Percentiles rank a stretch among this genome's conserved stretches.
Evolutionary conservation across 2,797 vertebrate species (phyloP).

Genomic region (Bovichtus variegatus): DNA sequence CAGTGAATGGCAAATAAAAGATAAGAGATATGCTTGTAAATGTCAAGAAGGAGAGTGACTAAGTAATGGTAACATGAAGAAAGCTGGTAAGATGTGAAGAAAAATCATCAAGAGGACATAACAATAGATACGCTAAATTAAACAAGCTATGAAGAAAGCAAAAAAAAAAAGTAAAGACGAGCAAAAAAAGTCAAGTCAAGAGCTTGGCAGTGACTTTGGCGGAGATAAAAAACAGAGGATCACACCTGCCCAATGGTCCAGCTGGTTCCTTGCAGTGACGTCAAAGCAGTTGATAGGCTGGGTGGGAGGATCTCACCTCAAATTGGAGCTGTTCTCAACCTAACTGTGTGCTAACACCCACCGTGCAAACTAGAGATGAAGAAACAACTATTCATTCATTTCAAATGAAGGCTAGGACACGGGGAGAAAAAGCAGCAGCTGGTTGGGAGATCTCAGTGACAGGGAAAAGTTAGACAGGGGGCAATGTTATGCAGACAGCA

Average conservation of each 20-base stretch:
- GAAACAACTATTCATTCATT: background rate
- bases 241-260: conserved; percentile 58
- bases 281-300: conserved; percentile 32
- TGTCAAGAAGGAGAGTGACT: conserved; percentile 36
- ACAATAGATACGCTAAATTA: conserved; percentile 35
- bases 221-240: conserved; percentile 41
- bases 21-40: conserved; percentile 50
- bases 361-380: background rate
- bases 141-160: background rate
- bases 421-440: background rate
- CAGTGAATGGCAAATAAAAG: conserved; percentile 48
- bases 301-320: conserved; percentile 24
- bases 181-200: background rate
- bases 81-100: conserved; percentile 19
- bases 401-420: background rate
- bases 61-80: conserved; percentile 26
- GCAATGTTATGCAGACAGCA: background rate
- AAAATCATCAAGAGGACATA: conserved; percentile 35
- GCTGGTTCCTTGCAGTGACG: conserved; percentile 59
- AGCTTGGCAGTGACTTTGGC: background rate
- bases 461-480: background rate
- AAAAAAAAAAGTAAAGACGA: background rate
- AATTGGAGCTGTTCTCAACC: conserved; percentile 23
- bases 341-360: conserved; percentile 3
- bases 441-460: background rate